phyloP scores from a whole-genome alignment of 2,888 invertebrate species.

The Piscicola geometra region DNA sequence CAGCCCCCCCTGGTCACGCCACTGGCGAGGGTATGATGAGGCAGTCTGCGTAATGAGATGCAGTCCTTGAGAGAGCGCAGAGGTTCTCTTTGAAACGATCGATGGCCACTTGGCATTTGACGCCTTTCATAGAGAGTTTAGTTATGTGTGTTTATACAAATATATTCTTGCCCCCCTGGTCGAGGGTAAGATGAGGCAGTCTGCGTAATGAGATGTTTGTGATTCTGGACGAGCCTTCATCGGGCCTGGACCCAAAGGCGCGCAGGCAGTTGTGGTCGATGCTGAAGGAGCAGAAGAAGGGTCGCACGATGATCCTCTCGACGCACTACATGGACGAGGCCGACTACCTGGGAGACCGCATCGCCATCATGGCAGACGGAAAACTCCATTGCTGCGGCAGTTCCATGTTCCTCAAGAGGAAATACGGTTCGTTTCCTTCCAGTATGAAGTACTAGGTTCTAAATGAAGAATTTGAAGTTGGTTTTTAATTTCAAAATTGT shows the following conservation, averaged over 20 bases:
- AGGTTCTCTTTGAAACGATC: no score
- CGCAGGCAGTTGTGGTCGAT: constrained; percentile 69
- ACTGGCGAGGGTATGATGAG: constrained; percentile 66
- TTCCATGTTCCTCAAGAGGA: constrained; percentile 69
- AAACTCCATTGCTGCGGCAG: constrained; percentile 74
- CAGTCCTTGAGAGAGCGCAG: neutral
- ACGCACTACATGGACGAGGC: constrained; percentile 83
- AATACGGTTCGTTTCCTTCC: constrained; percentile 63
- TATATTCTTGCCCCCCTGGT: no score
- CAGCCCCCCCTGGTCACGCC: no score
- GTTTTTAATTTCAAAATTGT: neutral
- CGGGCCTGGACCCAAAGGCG: constrained; percentile 61
- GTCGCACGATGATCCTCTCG: constrained; percentile 73
- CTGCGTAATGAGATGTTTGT: constrained; percentile 57
- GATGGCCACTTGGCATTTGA: no score
- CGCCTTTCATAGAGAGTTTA: no score
- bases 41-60: constrained; percentile 66
- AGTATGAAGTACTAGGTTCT: neutral
- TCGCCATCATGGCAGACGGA: constrained; percentile 80
- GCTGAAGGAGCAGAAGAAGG: constrained; percentile 63
- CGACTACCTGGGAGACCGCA: constrained; percentile 77
- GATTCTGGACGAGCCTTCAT: constrained; percentile 60
- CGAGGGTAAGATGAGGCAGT: no score
- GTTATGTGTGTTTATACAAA: no score
- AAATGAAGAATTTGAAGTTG: neutral